phyloP scores from a whole-genome alignment of 2,797 vertebrate genomes.

The Chaetophractus vellerosus region DNA sequence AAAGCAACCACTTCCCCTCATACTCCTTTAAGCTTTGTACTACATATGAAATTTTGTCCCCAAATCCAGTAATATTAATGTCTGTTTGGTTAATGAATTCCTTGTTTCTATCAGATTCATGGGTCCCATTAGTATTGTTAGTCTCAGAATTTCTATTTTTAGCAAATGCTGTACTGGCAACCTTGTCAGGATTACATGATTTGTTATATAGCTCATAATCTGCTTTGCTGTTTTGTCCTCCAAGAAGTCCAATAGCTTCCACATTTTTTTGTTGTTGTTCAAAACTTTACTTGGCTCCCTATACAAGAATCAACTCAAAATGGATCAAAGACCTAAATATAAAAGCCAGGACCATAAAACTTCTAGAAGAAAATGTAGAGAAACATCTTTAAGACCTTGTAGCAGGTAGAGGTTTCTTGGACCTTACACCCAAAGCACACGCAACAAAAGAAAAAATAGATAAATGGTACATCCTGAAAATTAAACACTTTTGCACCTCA shows the following conservation, averaged over 20 bases:
- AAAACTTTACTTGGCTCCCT: constrained; percentile 89
- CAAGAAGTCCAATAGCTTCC: constrained; percentile 95
- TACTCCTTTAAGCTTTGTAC: constrained; percentile 93
- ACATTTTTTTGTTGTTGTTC: constrained; percentile 91
- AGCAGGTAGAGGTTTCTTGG: too few species aligned
- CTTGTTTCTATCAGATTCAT: constrained; percentile 44
- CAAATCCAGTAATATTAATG: constrained; percentile 69
- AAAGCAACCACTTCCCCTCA: constrained; percentile 98
- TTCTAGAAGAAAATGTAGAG: too few species aligned
- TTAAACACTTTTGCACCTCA: too few species aligned
- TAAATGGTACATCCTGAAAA: too few species aligned
- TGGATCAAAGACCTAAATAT: too few species aligned
- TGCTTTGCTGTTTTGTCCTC: constrained; percentile 95
- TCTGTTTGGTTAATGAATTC: constrained; percentile 72
- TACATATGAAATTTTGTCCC: constrained; percentile 86
- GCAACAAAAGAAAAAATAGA: too few species aligned
- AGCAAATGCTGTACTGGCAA: constrained; percentile 54
- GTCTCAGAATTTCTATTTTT: constrained; percentile 89
- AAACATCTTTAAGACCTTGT: too few species aligned
- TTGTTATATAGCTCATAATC: constrained; percentile 93
- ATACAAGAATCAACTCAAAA: too few species aligned
- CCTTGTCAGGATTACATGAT: constrained; percentile 91
- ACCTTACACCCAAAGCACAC: too few species aligned
- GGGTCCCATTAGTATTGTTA: constrained; percentile 73
- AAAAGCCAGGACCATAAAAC: too few species aligned